Evolutionary conservation across 2,797 vertebrate species (phyloP).

Genomic region (Carcharodon carcharias): DNA sequence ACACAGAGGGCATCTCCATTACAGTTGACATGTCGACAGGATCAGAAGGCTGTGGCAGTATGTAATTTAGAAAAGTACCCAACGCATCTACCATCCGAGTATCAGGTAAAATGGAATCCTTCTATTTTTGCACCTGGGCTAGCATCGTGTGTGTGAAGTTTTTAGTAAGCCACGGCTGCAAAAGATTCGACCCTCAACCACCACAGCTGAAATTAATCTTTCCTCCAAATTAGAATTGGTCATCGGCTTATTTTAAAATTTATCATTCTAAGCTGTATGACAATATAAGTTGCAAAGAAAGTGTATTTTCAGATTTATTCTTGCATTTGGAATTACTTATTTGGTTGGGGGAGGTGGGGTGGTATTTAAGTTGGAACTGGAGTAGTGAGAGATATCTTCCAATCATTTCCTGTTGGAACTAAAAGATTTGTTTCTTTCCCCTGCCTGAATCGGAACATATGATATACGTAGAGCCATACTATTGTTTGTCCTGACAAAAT

Average conservation of each 20-base stretch:
- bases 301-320: neutral
- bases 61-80: conserved; percentile 89
- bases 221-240: neutral
- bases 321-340: neutral
- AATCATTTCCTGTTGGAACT: neutral
- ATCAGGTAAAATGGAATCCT: conserved; percentile 61
- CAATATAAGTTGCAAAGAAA: neutral
- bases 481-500: neutral
- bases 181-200: neutral
- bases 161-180: neutral
- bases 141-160: neutral
- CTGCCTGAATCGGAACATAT: neutral
- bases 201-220: neutral
- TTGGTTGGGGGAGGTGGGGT: neutral
- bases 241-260: neutral
- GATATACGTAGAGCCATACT: neutral
- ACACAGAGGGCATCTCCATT: conserved; percentile 78
- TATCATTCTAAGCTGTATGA: neutral
- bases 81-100: conserved; percentile 65
- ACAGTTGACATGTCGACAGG: conserved; percentile 87
- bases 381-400: neutral
- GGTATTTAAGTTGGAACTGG: neutral
- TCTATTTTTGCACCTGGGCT: neutral
- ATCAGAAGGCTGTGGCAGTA: conserved; percentile 91
- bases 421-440: neutral